A percentile compares a stretch with the other conserved stretches of the same genome.
These are phyloP conservation scores for Thecophora atra DNA, from an alignment of 2,888 invertebrate species.

Conservation along the genomic window DNA sequence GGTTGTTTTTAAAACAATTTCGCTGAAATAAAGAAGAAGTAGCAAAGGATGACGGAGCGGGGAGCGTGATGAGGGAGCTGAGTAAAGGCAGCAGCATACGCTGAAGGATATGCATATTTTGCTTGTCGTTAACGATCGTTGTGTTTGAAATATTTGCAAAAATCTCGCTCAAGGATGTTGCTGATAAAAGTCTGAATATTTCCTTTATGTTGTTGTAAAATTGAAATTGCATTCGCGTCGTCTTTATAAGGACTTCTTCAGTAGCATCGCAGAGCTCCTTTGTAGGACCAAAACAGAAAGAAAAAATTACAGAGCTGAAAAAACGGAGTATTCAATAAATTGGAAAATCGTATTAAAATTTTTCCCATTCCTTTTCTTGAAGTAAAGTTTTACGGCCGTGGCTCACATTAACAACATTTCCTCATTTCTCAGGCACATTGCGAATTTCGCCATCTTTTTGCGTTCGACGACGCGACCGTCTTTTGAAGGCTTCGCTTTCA, in stretches of 20 bases:
- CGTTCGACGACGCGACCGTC: no score
- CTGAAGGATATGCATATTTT: not conserved
- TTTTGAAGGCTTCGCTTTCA: no score
- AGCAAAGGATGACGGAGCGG: no score
- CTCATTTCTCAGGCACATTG: not conserved
- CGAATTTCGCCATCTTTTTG: not conserved
- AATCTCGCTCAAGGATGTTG: not conserved
- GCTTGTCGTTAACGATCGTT: not conserved
- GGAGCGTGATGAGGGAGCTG: no score
- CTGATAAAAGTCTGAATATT: not conserved
- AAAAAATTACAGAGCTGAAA: no score
- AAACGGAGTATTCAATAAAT: not conserved
- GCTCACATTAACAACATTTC: not conserved
- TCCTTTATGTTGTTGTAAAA: not conserved
- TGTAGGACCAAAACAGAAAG: no score
- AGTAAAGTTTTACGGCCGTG: not conserved
- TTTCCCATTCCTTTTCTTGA: not conserved
- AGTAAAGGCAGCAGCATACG: not conserved
- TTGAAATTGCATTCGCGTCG: not conserved
- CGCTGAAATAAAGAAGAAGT: not conserved
- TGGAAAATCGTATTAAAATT: not conserved
- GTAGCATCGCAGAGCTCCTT: no score
- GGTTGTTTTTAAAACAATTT: constrained; percentile 14
- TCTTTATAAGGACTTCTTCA: no score
- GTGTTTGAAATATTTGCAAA: constrained; percentile 13